Conservation (phyloP, 2,888 invertebrate species). For the Hyppa rectilinea region DNA sequence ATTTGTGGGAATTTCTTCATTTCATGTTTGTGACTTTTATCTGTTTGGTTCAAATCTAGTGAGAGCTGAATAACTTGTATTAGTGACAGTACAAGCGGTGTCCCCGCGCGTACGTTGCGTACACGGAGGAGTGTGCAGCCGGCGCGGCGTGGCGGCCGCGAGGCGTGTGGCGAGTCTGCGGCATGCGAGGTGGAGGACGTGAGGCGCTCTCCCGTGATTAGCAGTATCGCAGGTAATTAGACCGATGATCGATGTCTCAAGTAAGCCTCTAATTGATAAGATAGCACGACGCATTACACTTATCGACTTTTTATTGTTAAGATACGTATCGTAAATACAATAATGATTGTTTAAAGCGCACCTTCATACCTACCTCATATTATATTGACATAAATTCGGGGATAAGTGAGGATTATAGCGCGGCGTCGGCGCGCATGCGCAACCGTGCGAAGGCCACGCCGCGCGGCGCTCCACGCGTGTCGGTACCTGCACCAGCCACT, state of each 20-base stretch:
- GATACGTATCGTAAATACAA: conserved; percentile 77
- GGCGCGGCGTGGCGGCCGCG: not conserved
- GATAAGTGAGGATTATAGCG: conserved; percentile 65
- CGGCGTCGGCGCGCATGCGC: conserved; percentile 21
- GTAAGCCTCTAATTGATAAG: conserved; percentile 80
- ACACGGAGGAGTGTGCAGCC: not conserved
- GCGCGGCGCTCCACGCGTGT: not conserved
- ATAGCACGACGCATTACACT: conserved; percentile 75
- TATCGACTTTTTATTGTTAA: conserved; percentile 81
- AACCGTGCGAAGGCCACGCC: conserved; percentile 37
- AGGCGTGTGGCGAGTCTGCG: no score
- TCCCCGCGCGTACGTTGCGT: not conserved
- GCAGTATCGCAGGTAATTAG: conserved; percentile 80
- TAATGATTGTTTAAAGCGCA: conserved; percentile 67
- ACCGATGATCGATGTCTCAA: conserved; percentile 88
- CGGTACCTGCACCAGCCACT: not conserved
- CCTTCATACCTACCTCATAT: conserved; percentile 58
- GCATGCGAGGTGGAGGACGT: conserved; percentile 8
- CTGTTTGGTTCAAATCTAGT: not conserved
- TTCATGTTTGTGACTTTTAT: not conserved
- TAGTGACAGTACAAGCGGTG: not conserved
- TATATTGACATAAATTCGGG: conserved; percentile 67
- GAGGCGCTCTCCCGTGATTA: conserved; percentile 57
- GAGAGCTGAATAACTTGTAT: not conserved
- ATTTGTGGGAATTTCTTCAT: not conserved